Evolutionary conservation across 2,113 vertebrate species (phyloP), one percentile per base, ranked within the genome.

Genomic region (Nycticryphes semicollaris): DNA sequence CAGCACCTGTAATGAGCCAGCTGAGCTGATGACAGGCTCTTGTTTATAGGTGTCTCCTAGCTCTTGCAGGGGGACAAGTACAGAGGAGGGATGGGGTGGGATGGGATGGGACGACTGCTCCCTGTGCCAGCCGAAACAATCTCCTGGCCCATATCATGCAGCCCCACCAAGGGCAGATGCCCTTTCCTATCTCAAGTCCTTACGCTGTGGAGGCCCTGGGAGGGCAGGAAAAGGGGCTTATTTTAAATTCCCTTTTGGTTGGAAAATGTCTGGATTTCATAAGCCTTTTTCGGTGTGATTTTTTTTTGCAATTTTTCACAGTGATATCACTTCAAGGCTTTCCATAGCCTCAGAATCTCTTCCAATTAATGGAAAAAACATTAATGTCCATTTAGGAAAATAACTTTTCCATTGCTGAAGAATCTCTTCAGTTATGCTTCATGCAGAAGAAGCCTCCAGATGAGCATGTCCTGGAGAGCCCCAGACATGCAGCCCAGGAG

Each of bases 361-460:
- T 94, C 94, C 95, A 97, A 90, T 92, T 94, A 94, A 94, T 95
- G 92, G 94, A 64, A 96, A 93, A 97, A 93, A 66, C 95, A 92
- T 92, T 87, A 75, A 87, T 64, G 86, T 92, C 73, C 2, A 0
- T 51, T 95, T 75, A 89, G 77, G 57, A 92, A 94, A 93, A 93
- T 95, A 92, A 87, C 57, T 92, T 91, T 90, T 92, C 89, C 80
- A 33, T 70, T 57, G 37, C 90, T 84, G 67, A 84, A 77, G 67
- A 41, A 76, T 39, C 45, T 66, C 80, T 67, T 25, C 7, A 5
- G 30, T 59, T 51, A 22, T 41, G 48, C 50, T 28, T 76, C 31
- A 27, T 20, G 54, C 85, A 92, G 53, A 45, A 57, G 39, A 6
- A 57, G 25, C 6, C 16, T 63, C 56, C 2, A 4, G 39, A 31